Conservation (phyloP, 1,140 invertebrate genomes). For the Leptopilina clavipes region DNA sequence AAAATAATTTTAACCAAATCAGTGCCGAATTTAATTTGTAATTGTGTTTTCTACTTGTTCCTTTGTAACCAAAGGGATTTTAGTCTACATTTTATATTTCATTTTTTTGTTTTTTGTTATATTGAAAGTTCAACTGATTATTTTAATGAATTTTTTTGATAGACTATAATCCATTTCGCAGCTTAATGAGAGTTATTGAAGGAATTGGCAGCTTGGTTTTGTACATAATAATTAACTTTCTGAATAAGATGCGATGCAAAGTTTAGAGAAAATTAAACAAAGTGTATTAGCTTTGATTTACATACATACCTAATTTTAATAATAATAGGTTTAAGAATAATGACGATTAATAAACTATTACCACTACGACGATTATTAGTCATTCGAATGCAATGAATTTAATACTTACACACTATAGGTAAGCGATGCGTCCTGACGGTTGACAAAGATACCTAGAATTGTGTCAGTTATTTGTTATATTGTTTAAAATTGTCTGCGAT, state of each 20-base stretch:
- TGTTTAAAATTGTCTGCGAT: slow-evolving; percentile 8
- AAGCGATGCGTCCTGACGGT: slow-evolving; percentile 14
- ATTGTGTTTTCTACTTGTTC: slow-evolving; percentile 35
- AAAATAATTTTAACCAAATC: slow-evolving; percentile 34
- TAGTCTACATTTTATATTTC: background rate
- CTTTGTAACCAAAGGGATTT: background rate
- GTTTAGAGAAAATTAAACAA: slow-evolving; percentile 36
- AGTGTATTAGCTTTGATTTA: slow-evolving; percentile 52
- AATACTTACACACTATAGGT: slow-evolving; percentile 40
- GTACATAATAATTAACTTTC: slow-evolving; percentile 31
- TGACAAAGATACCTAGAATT: background rate
- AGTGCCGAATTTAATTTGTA: slow-evolving; percentile 37
- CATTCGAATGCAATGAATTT: slow-evolving; percentile 40
- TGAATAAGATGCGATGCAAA: slow-evolving; percentile 38
- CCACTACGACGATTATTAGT: slow-evolving; percentile 45
- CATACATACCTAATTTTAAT: slow-evolving; percentile 43
- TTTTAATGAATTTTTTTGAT: slow-evolving; percentile 39
- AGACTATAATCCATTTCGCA: slow-evolving; percentile 41
- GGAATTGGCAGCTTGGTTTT: slow-evolving; percentile 50
- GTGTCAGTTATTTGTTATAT: background rate
- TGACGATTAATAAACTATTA: slow-evolving; percentile 51
- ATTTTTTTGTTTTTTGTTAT: slow-evolving; percentile 33
- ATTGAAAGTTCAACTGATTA: background rate
- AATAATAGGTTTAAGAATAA: slow-evolving; percentile 38
- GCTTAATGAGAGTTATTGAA: slow-evolving; percentile 46